Conservation (phyloP, 2,888 invertebrate species). For the Phaonia tiefii region DNA sequence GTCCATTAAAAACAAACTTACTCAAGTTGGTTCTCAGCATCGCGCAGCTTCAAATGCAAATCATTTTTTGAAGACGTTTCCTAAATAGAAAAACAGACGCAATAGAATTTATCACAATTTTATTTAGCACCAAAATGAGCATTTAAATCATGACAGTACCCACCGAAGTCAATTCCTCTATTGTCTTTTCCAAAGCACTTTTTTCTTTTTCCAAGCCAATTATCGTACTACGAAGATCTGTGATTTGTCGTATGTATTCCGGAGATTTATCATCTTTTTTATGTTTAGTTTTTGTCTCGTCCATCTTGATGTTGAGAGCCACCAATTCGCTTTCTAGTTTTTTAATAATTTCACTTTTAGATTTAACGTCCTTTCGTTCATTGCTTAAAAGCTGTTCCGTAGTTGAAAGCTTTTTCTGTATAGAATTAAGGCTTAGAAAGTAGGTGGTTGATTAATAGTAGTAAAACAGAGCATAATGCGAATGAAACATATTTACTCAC, state of each 20-base stretch:
- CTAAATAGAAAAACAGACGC: constrained; percentile 40
- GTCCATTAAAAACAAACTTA: constrained; percentile 32
- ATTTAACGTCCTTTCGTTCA: constrained; percentile 59
- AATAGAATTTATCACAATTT: too few species aligned
- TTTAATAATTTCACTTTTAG: constrained; percentile 51
- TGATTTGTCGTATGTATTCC: constrained; percentile 50
- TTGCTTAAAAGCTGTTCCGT: constrained; percentile 56
- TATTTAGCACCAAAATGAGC: too few species aligned
- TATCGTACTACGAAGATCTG: constrained; percentile 46
- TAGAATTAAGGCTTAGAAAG: constrained; percentile 46
- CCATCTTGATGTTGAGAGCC: constrained; percentile 46
- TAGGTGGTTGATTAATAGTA: not conserved
- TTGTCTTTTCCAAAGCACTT: not conserved
- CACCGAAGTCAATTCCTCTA: too few species aligned
- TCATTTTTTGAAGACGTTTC: constrained; percentile 33
- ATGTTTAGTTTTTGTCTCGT: constrained; percentile 44
- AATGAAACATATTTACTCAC: constrained; percentile 57
- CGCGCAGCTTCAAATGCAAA: constrained; percentile 38
- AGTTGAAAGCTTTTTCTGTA: constrained; percentile 60
- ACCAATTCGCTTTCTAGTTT: constrained; percentile 63
- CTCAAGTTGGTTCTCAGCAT: constrained; percentile 50
- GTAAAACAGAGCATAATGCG: too few species aligned
- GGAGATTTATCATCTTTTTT: constrained; percentile 20
- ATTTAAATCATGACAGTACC: too few species aligned
- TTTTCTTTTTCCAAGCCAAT: constrained; percentile 55